Evolutionary conservation across 2,113 vertebrate species (phyloP), one percentile per base, ranked within the genome.

Genomic region (Salvelinus sp.): DNA sequence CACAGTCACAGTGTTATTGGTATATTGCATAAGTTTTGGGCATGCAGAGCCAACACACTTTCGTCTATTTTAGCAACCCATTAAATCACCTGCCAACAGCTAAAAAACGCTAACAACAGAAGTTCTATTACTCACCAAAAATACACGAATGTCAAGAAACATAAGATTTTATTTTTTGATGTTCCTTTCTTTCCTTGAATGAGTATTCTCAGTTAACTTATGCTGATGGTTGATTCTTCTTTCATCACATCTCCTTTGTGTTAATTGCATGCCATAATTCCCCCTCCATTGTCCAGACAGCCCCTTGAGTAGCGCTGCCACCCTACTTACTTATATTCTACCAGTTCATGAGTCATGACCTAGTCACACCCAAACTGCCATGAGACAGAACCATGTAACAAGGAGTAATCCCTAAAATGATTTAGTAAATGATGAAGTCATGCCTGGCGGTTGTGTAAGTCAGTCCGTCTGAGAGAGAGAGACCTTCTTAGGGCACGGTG

Each of bases 391-490:
- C 18, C 69, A 25, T 44, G 38, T 44, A 44, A 44, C 38, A 44
- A 44, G 44, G 75, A 74, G 60, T 13, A 1, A 73, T 79, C 83
- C 76, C 78, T 87, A 76, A 84, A 87, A 87, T 81, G 80, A 85
- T 86, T 84, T 75, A 68, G 48, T 74, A 72, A 85, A 82, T 85
- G 78, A 89, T 81, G 68, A 83, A 87, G 83, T 79, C 78, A 73
- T 76, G 83, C 79, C 74, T 64, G 72, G 14, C n/a, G 80, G 64
- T 72, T 70, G n/a, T 22, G 57, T 65, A 67, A 63, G 75, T 82
- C 73, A 72, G 74, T 28, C 25, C 13, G 23, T 25, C 23, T 28
- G 23, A 25, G 28, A 30, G 64, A 16, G 44, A 38, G 33, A 60
- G 47, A 69, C 76, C 81, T 90, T 73, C 77, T 69, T 69, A 66